Base-by-base conservation (phyloP, 2,888 invertebrate genomes). In the Plagodis pulveraria region DNA sequence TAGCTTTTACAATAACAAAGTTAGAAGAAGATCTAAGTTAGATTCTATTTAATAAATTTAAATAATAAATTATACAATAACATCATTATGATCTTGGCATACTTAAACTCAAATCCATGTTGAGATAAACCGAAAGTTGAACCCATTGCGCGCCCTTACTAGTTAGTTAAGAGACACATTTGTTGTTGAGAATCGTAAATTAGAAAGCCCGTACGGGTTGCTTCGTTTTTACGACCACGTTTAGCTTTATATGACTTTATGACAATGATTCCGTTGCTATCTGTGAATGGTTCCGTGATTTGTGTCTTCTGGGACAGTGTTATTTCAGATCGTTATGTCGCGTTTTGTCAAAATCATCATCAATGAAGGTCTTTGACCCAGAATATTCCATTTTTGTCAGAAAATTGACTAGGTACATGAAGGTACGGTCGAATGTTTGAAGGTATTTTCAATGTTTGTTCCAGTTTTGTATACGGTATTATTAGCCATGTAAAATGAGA, bases 141-240 rank as follows among this genome's bases (percentile, higher is more conserved):
- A 36, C 50, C 35, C 49, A 61, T 42, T 35, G 41, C 32, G 34
- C 50, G 34, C 45, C 56, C 49, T 61, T 41, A 60, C 60, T 63
- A 55, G 62, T 67, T 61, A 64, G 66, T 65, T 62, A 62, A 60
- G 58, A 69, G 63, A 71, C 57, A 66, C 61, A 65, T 73, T 71
- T 72, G 73, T 74, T 65, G 63, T 70, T 65, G 58, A 63, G 64
- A 65, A 69, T 50, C 66, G 70, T 77, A 76, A 73, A 74, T 76
- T 71, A 68, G 51, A 56, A 55, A 70, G 66, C 67, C 70, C 69
- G 72, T 74, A 66, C 61, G 65, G 47, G 55, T 50, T 69, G 66
- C 65, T 66, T 62, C 54, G 60, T 62, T 63, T 65, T 67, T 68
- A 70, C 54, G 46, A 46, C 63, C 50, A 54, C 56, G 42, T 55